phyloP scores from a whole-genome alignment of 2,113 vertebrate genomes.

The Halcyon senegalensis region DNA sequence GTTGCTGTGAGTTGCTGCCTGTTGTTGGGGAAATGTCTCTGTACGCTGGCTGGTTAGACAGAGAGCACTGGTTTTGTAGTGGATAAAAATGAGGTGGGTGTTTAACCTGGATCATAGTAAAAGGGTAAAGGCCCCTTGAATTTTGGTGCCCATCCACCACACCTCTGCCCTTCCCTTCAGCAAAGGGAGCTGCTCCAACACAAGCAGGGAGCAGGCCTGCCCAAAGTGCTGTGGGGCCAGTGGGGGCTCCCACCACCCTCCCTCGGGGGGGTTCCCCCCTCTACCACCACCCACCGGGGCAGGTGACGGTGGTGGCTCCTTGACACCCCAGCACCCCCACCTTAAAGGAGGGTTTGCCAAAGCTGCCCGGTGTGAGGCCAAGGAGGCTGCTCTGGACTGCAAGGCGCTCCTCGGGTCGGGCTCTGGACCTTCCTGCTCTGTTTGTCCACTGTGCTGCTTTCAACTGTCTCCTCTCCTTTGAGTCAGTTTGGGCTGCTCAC shows the following conservation, averaged over 20 bases:
- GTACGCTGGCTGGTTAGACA: background rate
- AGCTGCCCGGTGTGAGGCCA: accelerated
- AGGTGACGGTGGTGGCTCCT: background rate
- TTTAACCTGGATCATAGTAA: background rate
- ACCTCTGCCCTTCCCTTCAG: background rate
- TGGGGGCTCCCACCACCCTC: accelerated
- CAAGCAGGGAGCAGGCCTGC: background rate
- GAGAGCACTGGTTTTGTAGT: background rate
- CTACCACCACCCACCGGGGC: background rate
- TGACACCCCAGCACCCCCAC: background rate
- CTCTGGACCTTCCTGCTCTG: background rate
- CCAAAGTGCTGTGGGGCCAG: accelerated
- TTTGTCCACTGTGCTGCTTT: background rate
- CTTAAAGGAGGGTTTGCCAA: background rate
- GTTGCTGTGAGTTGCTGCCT: background rate
- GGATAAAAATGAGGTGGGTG: background rate
- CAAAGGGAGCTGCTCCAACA: background rate
- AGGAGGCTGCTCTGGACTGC: background rate
- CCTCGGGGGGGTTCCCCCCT: background rate
- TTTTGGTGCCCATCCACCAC: background rate
- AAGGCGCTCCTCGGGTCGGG: accelerated
- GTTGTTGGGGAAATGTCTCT: background rate
- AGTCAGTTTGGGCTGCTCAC: background rate
- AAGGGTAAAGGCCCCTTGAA: background rate
- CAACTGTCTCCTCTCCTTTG: background rate